phyloP scores from a whole-genome alignment of 1,140 invertebrate species.

The Drosophila ananassae region DNA sequence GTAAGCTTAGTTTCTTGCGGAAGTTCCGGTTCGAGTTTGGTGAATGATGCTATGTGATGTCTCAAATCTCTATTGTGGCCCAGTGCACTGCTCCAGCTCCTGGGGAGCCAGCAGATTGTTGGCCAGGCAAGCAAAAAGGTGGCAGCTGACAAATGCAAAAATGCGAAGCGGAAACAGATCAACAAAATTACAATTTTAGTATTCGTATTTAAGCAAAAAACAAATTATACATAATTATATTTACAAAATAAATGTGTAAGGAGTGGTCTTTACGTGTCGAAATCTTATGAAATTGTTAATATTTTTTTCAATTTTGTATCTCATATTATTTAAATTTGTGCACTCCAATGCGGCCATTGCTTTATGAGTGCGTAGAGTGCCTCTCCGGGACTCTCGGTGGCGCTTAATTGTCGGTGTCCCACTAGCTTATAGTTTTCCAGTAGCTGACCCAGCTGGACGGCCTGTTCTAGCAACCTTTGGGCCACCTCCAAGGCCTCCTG shows the following conservation, averaged over 20 bases:
- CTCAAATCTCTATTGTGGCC: conserved; percentile 78
- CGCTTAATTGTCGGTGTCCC: conserved; percentile 87
- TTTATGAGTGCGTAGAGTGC: conserved; percentile 85
- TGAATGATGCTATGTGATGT: conserved; percentile 80
- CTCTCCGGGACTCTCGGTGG: conserved; percentile 87
- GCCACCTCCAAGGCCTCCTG: conserved; percentile 85
- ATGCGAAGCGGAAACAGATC: conserved; percentile 65
- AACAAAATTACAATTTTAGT: conserved; percentile 86
- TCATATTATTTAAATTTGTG: conserved; percentile 5
- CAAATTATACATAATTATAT: conserved; percentile 83
- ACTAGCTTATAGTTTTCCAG: conserved; percentile 86
- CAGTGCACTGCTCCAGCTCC: conserved; percentile 64
- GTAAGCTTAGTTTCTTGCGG: conserved; percentile 70
- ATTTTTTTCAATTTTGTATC: background rate
- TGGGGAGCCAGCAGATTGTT: conserved; percentile 51
- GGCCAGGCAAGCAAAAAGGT: conserved; percentile 18
- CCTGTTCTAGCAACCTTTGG: conserved; percentile 85
- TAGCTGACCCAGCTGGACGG: conserved; percentile 85
- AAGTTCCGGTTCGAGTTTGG: conserved; percentile 67
- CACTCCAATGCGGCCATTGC: conserved; percentile 86
- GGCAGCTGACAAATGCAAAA: conserved; percentile 40
- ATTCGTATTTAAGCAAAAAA: conserved; percentile 84
- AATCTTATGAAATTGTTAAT: conserved; percentile 31
- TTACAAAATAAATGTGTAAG: conserved; percentile 81
- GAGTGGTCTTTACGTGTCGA: conserved; percentile 79